phyloP scores from a whole-genome alignment of 37 sponge, comb jelly and placozoan species.

The Petrosia ficiformis region DNA sequence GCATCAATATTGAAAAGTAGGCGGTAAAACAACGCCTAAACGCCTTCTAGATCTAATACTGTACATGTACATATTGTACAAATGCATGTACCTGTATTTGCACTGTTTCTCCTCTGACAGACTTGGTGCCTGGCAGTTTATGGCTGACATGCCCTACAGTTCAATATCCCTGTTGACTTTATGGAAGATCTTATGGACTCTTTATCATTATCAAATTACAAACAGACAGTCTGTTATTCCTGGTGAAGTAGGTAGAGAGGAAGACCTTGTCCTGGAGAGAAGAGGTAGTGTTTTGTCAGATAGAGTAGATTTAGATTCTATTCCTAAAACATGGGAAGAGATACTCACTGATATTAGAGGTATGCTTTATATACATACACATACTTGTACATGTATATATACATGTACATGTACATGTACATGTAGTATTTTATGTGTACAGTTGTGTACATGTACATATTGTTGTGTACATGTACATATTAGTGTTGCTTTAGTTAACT shows the following conservation, averaged over 20 bases:
- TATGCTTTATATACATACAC: background rate
- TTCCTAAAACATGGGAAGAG: conserved; percentile 23
- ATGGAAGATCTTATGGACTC: conserved; percentile 86
- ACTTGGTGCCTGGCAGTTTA: conserved; percentile 96
- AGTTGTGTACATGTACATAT: background rate
- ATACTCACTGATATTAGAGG: conserved; percentile 54
- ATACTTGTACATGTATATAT: background rate
- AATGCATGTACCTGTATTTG: background rate
- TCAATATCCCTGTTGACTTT: conserved; percentile 66
- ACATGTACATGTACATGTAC: background rate
- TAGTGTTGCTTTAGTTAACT: too few relatives aligned
- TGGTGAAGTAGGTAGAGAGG: background rate
- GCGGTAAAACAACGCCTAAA: too few relatives aligned
- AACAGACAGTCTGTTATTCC: background rate
- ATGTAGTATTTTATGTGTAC: background rate
- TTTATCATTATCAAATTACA: conserved; percentile 60
- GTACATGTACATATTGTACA: too few relatives aligned
- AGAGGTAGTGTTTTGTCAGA: background rate
- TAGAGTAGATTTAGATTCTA: background rate
- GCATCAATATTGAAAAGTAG: too few relatives aligned
- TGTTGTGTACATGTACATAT: background rate
- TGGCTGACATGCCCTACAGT: conserved; percentile 94
- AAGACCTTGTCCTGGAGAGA: background rate
- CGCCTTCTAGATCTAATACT: too few relatives aligned
- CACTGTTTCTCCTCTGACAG: conserved; percentile 19